Percentiles rank a stretch among this genome's conserved stretches.
These are phyloP conservation scores for Stichopus horrens DNA, from an alignment of 53 echinoderm and acorn worm species.

Conservation along the genomic window DNA sequence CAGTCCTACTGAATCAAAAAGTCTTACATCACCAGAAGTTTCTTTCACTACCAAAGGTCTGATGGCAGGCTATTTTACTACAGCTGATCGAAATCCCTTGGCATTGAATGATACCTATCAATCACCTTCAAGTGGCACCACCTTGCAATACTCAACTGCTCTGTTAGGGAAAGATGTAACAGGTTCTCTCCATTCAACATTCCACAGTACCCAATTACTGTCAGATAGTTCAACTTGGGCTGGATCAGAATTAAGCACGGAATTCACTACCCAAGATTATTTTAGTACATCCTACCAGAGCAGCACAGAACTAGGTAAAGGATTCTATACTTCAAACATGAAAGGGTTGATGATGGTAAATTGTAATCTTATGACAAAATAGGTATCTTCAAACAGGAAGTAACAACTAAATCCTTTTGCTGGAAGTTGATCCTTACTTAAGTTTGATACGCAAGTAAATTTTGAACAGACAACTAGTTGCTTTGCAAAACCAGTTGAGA, in stretches of 20 bases:
- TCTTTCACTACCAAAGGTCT: no score
- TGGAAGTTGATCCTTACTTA: background rate
- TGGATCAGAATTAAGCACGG: background rate
- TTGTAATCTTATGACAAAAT: background rate
- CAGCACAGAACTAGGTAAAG: background rate
- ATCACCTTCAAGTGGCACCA: no score
- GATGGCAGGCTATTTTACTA: no score
- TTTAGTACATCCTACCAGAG: background rate
- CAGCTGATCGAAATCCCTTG: no score
- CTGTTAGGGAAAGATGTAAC: background rate
- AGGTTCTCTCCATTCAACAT: background rate
- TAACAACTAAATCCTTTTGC: background rate
- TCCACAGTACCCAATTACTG: background rate
- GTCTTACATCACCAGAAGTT: no score
- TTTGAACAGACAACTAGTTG: background rate
- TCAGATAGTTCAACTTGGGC: background rate
- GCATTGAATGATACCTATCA: no score
- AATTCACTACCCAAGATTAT: constrained; percentile 2
- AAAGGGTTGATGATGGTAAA: no score
- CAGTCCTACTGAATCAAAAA: no score
- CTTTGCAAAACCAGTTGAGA: no score
- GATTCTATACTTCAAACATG: background rate
- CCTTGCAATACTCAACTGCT: background rate
- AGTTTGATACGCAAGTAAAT: no score
- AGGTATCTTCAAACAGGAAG: background rate